These are phyloP conservation scores for Adineta ricciae DNA, from an alignment of 2,888 invertebrate genomes.

Conservation along the genomic window DNA sequence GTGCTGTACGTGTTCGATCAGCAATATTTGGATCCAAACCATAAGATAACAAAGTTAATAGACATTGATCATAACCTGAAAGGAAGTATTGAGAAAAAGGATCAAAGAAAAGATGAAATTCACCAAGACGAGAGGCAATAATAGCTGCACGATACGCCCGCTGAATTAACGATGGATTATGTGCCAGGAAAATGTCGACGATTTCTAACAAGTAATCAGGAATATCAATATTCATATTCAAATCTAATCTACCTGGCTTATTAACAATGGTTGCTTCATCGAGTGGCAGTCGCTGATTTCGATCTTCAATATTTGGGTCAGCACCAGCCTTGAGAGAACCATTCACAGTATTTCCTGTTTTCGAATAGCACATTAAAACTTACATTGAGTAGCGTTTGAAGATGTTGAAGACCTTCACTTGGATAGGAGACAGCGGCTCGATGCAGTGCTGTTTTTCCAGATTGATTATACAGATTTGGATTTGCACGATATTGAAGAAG, in stretches of 20 bases:
- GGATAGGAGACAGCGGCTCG: background rate
- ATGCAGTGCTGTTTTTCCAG: conserved; percentile 11
- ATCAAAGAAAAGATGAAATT: background rate
- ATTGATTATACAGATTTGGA: conserved; percentile 17
- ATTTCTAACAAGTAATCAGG: background rate
- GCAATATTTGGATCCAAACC: background rate
- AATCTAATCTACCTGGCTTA: background rate
- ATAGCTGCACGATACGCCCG: background rate
- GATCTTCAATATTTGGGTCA: background rate
- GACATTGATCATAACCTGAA: background rate
- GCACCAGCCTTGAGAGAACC: background rate
- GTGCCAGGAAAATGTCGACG: background rate
- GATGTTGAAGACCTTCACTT: background rate
- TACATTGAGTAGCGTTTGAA: background rate
- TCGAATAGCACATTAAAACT: background rate
- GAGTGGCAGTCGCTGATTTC: background rate
- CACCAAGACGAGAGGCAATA: background rate
- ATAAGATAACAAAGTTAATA: background rate
- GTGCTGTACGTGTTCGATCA: background rate
- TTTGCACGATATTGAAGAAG: background rate
- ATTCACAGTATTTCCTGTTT: too few relatives aligned
- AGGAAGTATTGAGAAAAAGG: background rate
- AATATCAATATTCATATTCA: background rate
- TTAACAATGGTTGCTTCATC: background rate
- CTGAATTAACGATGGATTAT: background rate